Base-by-base conservation (phyloP, 37 sponge, comb jelly and placozoan genomes). In the Cliona cf. orientalis region DNA sequence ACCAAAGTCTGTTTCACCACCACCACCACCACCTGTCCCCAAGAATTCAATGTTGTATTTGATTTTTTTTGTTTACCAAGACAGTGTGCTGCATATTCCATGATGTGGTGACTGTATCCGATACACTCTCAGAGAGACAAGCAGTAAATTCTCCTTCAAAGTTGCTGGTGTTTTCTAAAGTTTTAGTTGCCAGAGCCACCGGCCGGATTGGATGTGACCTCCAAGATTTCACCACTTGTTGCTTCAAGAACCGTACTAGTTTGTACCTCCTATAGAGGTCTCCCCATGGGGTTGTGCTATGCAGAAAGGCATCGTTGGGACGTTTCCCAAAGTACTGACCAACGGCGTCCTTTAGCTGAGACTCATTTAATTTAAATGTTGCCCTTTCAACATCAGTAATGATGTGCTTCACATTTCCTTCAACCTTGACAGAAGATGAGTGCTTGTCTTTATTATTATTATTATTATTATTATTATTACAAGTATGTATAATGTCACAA, bases 1-100 rank as follows among this genome's bases (percentile, higher is more conserved):
- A 5, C 41, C 28, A 23, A 69, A 23, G 23, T 11, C 9, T 14
- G 70, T 69, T 69, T 69, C 70, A 37, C 70, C 70, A 25, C 66
- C n/a, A n/a, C n/a, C n/a, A n/a, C n/a, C 66, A 29, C 66, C 66
- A n/a, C 66, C 66, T 7, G 70, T 69, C 5, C 70, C 70, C 9
- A 69, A 9, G 42, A 69, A 69, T 9, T 25, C 70, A 34, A 69
- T 25, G 5, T 69, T 39, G 25, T 69, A 69, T 11, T 5, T 69
- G 40, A 69, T 37, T 41, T 41, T 69, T n/a, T 23, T 69, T 7
- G 9, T 23, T 25, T 12, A 69, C 70, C 23, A 41, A n/a, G 9
- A 69, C 7, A 9, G 41, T 69, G 7, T 23, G 41, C 9, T 41
- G 11, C 14, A 23, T 69, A 14, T 5, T 39, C 70, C 70, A 69